Percentiles rank a stretch among this genome's conserved stretches.
Conservation (phyloP, 2,888 invertebrate genomes). For the Clepsis dumicolana region DNA sequence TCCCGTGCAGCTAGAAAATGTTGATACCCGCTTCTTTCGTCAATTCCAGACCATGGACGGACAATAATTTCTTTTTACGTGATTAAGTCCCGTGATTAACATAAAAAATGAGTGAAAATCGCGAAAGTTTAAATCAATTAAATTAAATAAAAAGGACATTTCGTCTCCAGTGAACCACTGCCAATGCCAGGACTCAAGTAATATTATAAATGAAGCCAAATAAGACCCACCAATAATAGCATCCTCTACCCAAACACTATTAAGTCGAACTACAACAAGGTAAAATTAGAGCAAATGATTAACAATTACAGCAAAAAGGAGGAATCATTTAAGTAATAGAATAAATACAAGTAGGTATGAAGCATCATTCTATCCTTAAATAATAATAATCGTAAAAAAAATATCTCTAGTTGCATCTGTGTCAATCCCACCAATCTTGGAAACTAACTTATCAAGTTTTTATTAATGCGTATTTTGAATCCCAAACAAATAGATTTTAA, state of each 20-base stretch:
- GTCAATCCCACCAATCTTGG: neutral
- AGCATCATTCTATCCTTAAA: slow-evolving; percentile 4
- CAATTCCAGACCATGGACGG: too few relatives aligned
- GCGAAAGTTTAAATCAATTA: too few relatives aligned
- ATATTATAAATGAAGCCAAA: slow-evolving; percentile 32
- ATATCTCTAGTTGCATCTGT: neutral
- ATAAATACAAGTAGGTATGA: slow-evolving; percentile 18
- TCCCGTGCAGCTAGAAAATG: too few relatives aligned
- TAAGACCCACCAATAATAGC: slow-evolving; percentile 21
- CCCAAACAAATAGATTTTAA: neutral
- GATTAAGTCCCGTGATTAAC: too few relatives aligned
- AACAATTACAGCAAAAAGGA: slow-evolving; percentile 22
- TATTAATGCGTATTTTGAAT: neutral
- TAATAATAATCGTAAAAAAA: neutral
- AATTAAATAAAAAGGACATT: slow-evolving; percentile 21
- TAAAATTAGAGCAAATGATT: slow-evolving; percentile 12
- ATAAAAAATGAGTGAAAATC: too few relatives aligned
- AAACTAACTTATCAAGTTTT: neutral
- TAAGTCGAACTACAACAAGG: slow-evolving; percentile 40
- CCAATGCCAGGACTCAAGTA: slow-evolving; percentile 11
- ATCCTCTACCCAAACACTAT: slow-evolving; percentile 30
- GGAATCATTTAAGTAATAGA: slow-evolving; percentile 8
- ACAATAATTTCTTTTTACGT: too few relatives aligned
- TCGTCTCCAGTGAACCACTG: slow-evolving; percentile 17
- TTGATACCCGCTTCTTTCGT: too few relatives aligned